Percentiles rank a stretch among this genome's conserved stretches.
phyloP scores from a whole-genome alignment of 2,113 vertebrate genomes.

The Ctenomys sociabilis region DNA sequence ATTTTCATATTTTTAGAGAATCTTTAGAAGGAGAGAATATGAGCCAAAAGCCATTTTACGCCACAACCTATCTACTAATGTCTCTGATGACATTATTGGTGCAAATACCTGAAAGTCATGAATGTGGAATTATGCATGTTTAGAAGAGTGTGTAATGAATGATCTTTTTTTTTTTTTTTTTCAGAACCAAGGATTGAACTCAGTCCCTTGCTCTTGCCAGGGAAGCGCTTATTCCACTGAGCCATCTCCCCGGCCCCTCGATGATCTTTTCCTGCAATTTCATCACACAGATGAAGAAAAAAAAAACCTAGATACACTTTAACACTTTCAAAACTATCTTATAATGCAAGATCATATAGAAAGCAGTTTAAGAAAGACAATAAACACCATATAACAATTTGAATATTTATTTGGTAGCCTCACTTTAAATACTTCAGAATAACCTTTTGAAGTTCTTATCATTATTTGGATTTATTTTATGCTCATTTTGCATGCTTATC shows the following conservation, averaged over 20 bases:
- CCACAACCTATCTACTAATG: neutral
- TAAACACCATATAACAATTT: neutral
- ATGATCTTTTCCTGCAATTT: neutral
- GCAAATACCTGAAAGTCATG: neutral
- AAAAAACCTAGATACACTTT: too few relatives aligned
- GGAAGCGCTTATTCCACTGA: too few relatives aligned
- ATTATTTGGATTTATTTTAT: neutral
- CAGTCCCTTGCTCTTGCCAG: too few relatives aligned
- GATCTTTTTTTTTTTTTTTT: neutral
- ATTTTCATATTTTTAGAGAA: constrained; percentile 6
- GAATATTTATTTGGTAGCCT: neutral
- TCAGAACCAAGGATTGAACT: too few relatives aligned
- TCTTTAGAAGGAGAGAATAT: neutral
- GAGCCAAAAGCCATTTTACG: neutral
- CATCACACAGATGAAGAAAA: neutral
- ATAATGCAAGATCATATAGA: neutral
- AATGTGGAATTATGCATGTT: neutral
- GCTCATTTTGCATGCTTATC: neutral
- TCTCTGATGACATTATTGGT: neutral
- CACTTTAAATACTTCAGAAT: neutral
- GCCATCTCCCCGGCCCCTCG: too few relatives aligned
- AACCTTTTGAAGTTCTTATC: neutral
- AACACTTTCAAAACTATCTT: neutral
- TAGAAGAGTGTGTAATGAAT: neutral
- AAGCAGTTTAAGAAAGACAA: neutral